Base-by-base conservation (phyloP, 1,140 invertebrate species). In the Melitaea cinxia region DNA sequence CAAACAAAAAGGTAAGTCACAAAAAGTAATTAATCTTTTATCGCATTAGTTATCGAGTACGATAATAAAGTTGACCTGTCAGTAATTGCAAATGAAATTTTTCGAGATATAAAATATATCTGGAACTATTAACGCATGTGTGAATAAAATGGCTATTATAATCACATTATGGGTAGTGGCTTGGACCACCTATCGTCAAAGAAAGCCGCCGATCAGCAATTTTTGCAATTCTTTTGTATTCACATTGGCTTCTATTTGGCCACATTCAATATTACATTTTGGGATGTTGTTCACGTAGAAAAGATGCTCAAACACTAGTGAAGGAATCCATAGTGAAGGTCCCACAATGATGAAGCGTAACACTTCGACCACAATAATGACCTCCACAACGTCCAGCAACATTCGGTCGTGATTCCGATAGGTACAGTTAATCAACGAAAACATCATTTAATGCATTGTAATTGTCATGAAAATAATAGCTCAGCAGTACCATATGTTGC, bases 151-250 rank as follows among this genome's bases (percentile, higher is more conserved):
- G 76, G 82, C 81, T 87, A 90, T 90, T 89, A 89, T 90, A 88
- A 90, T 85, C 83, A 84, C 88, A 87, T 90, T 83, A 90, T 65
- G 73, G 65, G 65, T 68, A 72, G 67, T 75, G 77, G 67, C 73
- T 75, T 63, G 66, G 87, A 86, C 88, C 85, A 90, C 88, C 88
- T 88, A 85, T 78, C 76, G 73, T 88, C 88, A 90, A 89, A 90
- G 81, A 82, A 76, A 62, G 78, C 88, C 85, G 86, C 77, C 81
- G 69, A 64, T 76, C 75, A 63, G 68, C 65, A 75, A 89, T 87
- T 88, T 90, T 90, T 89, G 88, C 88, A 78, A 76, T 67, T 74
- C 75, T 68, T 81, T 87, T 83, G 79, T 83, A 75, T 73, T 73
- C 72, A 69, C 68, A 58, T 69, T 73, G 68, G 53, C 54, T 80